Evolutionary conservation across 2,888 invertebrate species (phyloP).

Genomic region (Phortica okadai): DNA sequence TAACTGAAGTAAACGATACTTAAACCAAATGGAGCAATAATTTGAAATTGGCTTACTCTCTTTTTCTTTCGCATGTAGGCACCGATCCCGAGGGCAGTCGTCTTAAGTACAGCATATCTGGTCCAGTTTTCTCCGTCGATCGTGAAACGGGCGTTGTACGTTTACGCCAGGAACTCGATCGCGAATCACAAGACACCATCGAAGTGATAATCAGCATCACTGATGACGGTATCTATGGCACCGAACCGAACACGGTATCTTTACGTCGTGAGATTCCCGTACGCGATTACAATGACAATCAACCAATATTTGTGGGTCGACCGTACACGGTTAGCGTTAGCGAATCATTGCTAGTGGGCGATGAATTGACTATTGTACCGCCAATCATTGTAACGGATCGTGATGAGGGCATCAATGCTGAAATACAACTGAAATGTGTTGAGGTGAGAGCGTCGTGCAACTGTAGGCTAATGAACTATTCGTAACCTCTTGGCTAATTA

Average conservation of each 20-base stretch:
- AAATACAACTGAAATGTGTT: conserved; percentile 82
- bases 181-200: conserved; percentile 83
- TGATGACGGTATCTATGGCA: conserved; percentile 83
- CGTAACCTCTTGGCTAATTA: conserved; percentile 8
- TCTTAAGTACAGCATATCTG: conserved; percentile 87
- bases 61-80: conserved; percentile 75
- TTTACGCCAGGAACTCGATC: conserved; percentile 83
- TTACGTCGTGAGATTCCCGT: conserved; percentile 86
- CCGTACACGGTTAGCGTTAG: conserved; percentile 85
- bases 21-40: conserved; percentile 12
- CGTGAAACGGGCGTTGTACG: conserved; percentile 85
- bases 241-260: conserved; percentile 88
- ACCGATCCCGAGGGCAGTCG: conserved; percentile 86
- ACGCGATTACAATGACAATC: conserved; percentile 88
- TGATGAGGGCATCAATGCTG: conserved; percentile 85
- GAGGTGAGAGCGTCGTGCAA: conserved; percentile 72
- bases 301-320: conserved; percentile 84
- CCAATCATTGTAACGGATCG: conserved; percentile 83
- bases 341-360: conserved; percentile 82
- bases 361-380: conserved; percentile 79
- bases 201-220: conserved; percentile 90
- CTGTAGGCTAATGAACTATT: conserved; percentile 1
- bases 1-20: not conserved
- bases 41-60: conserved; percentile 37
- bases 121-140: conserved; percentile 88